These are phyloP conservation scores for Trachelus iudaicus DNA, from an alignment of 2,888 invertebrate genomes.

Conservation along the genomic window DNA sequence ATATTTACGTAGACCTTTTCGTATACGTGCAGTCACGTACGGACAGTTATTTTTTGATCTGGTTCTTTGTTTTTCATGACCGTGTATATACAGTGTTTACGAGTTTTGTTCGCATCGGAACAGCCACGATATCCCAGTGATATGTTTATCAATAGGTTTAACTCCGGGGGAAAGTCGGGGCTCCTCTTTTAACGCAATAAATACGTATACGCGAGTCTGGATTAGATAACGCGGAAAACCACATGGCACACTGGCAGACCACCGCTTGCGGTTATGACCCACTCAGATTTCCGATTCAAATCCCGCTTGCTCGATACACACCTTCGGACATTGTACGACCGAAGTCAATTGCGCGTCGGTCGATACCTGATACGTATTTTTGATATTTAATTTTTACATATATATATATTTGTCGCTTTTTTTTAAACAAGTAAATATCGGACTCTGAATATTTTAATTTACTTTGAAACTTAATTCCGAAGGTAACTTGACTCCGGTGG, in stretches of 20 bases:
- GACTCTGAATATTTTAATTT: too few species aligned
- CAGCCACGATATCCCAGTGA: background rate
- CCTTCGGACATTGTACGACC: background rate
- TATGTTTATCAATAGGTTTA: background rate
- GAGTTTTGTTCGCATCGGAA: background rate
- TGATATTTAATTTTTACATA: background rate
- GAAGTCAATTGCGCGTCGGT: background rate
- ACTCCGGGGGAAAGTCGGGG: background rate
- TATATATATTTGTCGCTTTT: too few species aligned
- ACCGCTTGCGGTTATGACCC: background rate
- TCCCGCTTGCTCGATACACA: background rate
- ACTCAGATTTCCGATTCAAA: background rate
- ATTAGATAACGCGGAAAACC: slow-evolving; percentile 42
- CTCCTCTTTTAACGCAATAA: background rate
- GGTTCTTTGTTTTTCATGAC: background rate
- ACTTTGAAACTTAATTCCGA: too few species aligned
- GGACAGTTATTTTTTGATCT: background rate
- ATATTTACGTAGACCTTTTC: slow-evolving; percentile 7
- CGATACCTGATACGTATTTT: background rate
- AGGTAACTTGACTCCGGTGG: too few species aligned
- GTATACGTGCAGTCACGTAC: background rate
- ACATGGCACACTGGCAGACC: slow-evolving; percentile 22
- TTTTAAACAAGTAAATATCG: too few species aligned
- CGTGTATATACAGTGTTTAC: background rate
- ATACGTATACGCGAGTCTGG: background rate